Evolutionary conservation across 1,140 invertebrate species (phyloP), one percentile per base, ranked within the genome.

Genomic region (Elymnias hypermnestra): DNA sequence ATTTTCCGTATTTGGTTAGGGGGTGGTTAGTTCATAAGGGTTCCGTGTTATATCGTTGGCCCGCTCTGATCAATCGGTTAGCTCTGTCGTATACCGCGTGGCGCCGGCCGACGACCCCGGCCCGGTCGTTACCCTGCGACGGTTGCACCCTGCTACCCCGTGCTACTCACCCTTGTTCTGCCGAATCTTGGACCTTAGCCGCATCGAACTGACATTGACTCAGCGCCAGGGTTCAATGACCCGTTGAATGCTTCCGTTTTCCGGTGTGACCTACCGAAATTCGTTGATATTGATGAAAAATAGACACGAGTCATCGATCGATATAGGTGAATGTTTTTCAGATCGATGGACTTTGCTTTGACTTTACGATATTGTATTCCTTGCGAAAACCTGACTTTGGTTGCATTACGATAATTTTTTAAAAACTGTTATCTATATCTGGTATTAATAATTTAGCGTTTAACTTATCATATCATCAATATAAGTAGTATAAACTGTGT

Each of bases 31-130:
- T 53, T 63, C 65, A 57, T 71, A 58, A 82, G 75, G 77, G 75
- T 76, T 68, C 58, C 21, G 52, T 52, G 60, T 51, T 45, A 51
- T 82, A 76, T 63, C 51, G 67, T 60, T 63, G 62, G 79, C 74
- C 58, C 64, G 59, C 69, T 84, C 74, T 77, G 59, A 84, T 84
- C 77, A 83, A 83, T 82, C 77, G 77, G 70, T 63, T 68, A 75
- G 63, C 50, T 58, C 61, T 50, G 64, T 75, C 70, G 65, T 65
- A 44, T 67, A 65, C 74, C 74, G 74, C 76, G 71, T 78, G 76
- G 76, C 72, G 74, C 58, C 68, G 76, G 72, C 21, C 79, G 73
- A 63, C 73, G 76, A 81, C 79, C 79, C 72, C 75, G 64, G 60
- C 52, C 48, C 64, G 77, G 76, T 82, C 77, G 73, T 82, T 81